Percentiles rank a stretch among this genome's conserved stretches.
These are phyloP conservation scores for Stichodactyla helianthus DNA, from an alignment of 64 coral and sea anemone genomes.

Conservation along the genomic window DNA sequence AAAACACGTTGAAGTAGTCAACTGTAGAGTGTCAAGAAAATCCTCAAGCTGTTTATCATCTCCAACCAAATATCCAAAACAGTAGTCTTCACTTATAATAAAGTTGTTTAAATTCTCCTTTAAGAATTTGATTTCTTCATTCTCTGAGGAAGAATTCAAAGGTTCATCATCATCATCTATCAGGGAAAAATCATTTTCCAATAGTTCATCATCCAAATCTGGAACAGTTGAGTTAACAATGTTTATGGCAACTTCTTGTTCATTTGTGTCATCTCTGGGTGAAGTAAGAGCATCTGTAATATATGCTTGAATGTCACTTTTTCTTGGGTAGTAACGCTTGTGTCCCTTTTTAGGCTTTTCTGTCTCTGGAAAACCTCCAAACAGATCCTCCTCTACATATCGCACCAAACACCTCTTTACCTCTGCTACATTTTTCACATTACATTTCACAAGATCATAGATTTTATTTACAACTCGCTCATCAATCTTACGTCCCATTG, in stretches of 20 bases:
- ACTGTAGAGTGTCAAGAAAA: neutral
- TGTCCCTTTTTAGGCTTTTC: slow-evolving; percentile 21
- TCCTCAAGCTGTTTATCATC: neutral
- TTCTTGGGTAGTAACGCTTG: slow-evolving; percentile 33
- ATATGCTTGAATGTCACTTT: slow-evolving; percentile 28
- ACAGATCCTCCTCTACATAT: slow-evolving; percentile 28
- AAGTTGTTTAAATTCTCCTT: slow-evolving; percentile 1
- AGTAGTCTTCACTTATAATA: neutral
- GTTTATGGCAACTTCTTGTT: neutral
- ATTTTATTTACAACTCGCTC: slow-evolving; percentile 28
- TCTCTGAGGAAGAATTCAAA: neutral
- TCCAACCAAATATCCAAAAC: slow-evolving; percentile 3
- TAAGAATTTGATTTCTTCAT: neutral
- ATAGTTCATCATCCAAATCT: neutral
- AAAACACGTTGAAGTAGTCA: neutral
- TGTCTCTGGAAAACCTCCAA: neutral
- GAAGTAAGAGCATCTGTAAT: slow-evolving; percentile 34
- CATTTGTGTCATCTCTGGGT: neutral
- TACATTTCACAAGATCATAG: slow-evolving; percentile 24
- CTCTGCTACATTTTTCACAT: slow-evolving; percentile 24
- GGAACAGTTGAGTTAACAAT: neutral
- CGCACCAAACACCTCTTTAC: slow-evolving; percentile 22
- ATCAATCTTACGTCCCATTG: neutral
- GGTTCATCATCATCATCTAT: neutral
- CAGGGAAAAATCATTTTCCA: neutral